These are phyloP conservation scores for Trachops cirrhosus DNA, from an alignment of 2,797 vertebrate genomes.

Conservation along the genomic window DNA sequence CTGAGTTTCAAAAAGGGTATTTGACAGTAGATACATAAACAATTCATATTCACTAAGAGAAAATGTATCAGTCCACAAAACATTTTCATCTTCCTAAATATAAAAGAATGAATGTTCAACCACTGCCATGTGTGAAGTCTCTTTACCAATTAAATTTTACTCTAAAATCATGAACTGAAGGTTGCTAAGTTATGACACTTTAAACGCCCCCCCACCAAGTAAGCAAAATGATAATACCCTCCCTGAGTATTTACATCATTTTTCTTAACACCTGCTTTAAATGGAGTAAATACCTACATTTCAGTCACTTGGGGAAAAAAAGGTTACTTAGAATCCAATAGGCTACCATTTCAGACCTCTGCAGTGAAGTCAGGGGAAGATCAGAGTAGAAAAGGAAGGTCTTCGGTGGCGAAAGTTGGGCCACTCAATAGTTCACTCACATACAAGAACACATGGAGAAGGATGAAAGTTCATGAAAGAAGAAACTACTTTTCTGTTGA, in stretches of 20 bases:
- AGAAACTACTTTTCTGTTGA: neutral
- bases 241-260: constrained; percentile 44
- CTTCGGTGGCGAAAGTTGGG: neutral
- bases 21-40: constrained; percentile 57
- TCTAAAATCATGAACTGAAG: neutral
- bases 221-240: constrained; percentile 21
- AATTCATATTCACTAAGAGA: constrained; percentile 49
- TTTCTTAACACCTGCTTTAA: constrained; percentile 59
- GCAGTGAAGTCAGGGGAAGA: neutral
- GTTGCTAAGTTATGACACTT: constrained; percentile 19
- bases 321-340: neutral
- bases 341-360: neutral
- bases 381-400: neutral
- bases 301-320: constrained; percentile 15
- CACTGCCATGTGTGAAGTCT: neutral
- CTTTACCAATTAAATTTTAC: constrained; percentile 65
- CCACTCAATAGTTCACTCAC: neutral
- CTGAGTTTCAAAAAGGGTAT: constrained; percentile 66
- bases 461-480: neutral
- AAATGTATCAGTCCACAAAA: constrained; percentile 34
- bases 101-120: constrained; percentile 35
- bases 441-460: neutral
- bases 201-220: neutral
- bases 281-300: constrained; percentile 43
- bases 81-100: constrained; percentile 47